Percentiles rank a stretch among this genome's conserved stretches.
Evolutionary conservation across 2,888 invertebrate genomes (phyloP).

Genomic region (Venustoraphidia nigricollis): DNA sequence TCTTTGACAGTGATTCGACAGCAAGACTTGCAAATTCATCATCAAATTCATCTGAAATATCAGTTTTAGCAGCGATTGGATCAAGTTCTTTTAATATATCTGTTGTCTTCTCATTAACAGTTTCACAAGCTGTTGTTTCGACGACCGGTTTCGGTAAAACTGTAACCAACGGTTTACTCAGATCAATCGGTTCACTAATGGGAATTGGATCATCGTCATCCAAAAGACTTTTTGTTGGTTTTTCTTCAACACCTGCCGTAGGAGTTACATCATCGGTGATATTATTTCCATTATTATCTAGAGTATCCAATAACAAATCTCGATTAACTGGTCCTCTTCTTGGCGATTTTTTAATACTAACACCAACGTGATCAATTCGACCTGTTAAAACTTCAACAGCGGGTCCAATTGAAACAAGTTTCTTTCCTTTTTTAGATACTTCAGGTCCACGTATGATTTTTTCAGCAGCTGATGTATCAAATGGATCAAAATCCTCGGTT

Average conservation of each 20-base stretch:
- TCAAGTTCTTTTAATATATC: conserved; percentile 35
- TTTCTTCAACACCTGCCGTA: conserved; percentile 13
- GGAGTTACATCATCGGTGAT: conserved; percentile 1
- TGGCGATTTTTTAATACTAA: conserved; percentile 32
- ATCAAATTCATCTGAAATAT: conserved; percentile 40
- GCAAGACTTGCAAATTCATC: conserved; percentile 68
- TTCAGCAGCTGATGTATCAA: conserved; percentile 79
- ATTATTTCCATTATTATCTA: conserved; percentile 26
- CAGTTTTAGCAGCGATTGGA: conserved; percentile 18
- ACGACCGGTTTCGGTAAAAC: conserved; percentile 33
- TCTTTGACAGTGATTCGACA: conserved; percentile 53
- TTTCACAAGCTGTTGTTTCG: conserved; percentile 17
- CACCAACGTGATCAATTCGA: conserved; percentile 58
- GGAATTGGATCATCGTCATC: conserved; percentile 57
- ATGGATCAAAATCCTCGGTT: conserved; percentile 55
- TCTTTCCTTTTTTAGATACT: conserved; percentile 54
- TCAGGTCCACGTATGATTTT: conserved; percentile 66
- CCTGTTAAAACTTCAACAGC: conserved; percentile 81
- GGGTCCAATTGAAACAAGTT: conserved; percentile 66
- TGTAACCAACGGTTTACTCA: conserved; percentile 48
- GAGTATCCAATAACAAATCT: conserved; percentile 52
- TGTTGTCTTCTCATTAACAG: conserved; percentile 10
- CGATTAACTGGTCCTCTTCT: conserved; percentile 37
- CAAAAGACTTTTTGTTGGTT: conserved; percentile 42
- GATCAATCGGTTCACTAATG: conserved; percentile 50